Conservation (phyloP, 2,888 invertebrate species). For the Drosophila atripex region DNA sequence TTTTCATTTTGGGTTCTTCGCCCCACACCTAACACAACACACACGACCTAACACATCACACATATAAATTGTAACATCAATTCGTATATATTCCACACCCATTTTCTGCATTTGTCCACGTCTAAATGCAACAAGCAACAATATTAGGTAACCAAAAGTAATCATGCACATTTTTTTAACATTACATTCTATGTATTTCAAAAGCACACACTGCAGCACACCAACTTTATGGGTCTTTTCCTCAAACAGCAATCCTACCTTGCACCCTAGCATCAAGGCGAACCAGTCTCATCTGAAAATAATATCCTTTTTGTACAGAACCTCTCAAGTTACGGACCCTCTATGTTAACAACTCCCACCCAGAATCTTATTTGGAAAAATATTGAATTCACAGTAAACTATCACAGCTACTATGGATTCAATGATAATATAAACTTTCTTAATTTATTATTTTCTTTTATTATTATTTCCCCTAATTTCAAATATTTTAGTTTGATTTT, state of each 20-base stretch:
- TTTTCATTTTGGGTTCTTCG: conserved; percentile 2
- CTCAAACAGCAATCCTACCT: conserved; percentile 54
- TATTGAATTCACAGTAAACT: conserved; percentile 23
- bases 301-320: conserved; percentile 14
- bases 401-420: neutral
- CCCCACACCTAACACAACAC: conserved; percentile 56
- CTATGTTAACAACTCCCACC: conserved; percentile 12
- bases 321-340: conserved; percentile 13
- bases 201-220: conserved; percentile 31
- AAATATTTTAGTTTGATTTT: conserved; percentile 5
- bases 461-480: conserved; percentile 25
- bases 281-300: conserved; percentile 3
- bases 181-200: conserved; percentile 21
- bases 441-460: neutral
- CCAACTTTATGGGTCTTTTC: conserved; percentile 9
- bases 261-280: conserved; percentile 78
- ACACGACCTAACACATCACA: conserved; percentile 46
- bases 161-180: conserved; percentile 19
- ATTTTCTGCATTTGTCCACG: conserved; percentile 69
- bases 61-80: conserved; percentile 43
- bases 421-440: neutral
- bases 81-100: conserved; percentile 71
- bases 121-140: conserved; percentile 41
- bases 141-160: conserved; percentile 19
- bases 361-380: neutral